Base-by-base conservation (phyloP, 2,797 vertebrate species). In the Arctocebus calabarensis region DNA sequence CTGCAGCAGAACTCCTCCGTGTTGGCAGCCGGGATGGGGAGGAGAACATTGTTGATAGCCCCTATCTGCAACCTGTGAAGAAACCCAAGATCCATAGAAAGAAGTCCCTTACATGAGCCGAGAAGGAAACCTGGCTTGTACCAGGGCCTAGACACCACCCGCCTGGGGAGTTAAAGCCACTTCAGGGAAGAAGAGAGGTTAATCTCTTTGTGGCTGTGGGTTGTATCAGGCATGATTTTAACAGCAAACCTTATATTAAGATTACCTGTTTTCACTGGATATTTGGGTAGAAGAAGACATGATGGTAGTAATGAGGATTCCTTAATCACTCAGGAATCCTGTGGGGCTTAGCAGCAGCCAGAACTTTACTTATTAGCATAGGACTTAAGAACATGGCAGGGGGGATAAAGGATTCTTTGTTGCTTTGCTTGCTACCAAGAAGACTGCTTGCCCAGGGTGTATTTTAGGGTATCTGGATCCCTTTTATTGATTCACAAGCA, bases 31-130 rank as follows among this genome's bases (percentile, higher is more conserved):
- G 99, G 88, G 98, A 98, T 0, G 99, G 96, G 3, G 99, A 99
- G 81, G 99, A 99, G 92, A 99, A 98, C 16, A 9, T 99, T 96
- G 99, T 99, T 0, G 99, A 99, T 98, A 99, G 99, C 87, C 99
- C 99, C 8, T 99, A 99, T 78, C 99, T 99, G 40, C 97, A 99
- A 2, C 99, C 99, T 0, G 99, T 99, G 85, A 99, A 99, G 97
- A 99, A 99, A 92, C 99, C 99, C 97, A 99, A 99, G 99, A 99
- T 99, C 92, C 99, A 99, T 96, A 98, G 99, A 98, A 99, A 99
- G 99, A 99, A 99, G 98, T 97, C 97, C 43, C 96, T 98, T 75
- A 96, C 95, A 0, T 98, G 91, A 96, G 92, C 95, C 20, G 86
- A 82, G n/a, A 70, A 92, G 52, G 84, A 95, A 83, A 59, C 66